These are phyloP conservation scores for Papilio glaucus DNA, from an alignment of 1,140 invertebrate species.

Conservation along the genomic window DNA sequence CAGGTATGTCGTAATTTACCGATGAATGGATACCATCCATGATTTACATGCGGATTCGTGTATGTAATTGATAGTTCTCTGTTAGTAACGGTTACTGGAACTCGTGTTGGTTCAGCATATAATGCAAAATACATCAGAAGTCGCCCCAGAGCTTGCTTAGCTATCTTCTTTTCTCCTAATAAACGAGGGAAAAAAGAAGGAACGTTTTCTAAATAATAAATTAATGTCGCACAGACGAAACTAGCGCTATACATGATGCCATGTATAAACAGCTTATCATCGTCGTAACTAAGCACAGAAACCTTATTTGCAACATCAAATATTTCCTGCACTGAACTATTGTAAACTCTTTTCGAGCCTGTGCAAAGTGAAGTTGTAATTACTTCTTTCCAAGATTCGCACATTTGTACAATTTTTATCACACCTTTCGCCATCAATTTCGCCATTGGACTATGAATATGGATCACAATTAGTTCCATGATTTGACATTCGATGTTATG, in stretches of 20 bases:
- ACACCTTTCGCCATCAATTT: slow-evolving; percentile 44
- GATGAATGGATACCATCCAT: slow-evolving; percentile 45
- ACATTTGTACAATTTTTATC: slow-evolving; percentile 44
- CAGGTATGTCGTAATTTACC: slow-evolving; percentile 47
- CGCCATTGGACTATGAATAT: slow-evolving; percentile 12
- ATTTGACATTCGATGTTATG: slow-evolving; percentile 53
- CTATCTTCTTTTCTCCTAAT: slow-evolving; percentile 36
- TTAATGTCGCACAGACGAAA: slow-evolving; percentile 45
- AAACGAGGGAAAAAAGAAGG: slow-evolving; percentile 44
- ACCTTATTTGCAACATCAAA: slow-evolving; percentile 39
- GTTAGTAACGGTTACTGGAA: slow-evolving; percentile 22
- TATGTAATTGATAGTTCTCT: background rate
- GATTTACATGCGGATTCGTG: slow-evolving; percentile 10
- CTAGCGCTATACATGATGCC: slow-evolving; percentile 43
- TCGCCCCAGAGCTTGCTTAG: slow-evolving; percentile 40
- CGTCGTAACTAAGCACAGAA: slow-evolving; percentile 42
- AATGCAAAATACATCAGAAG: slow-evolving; percentile 49
- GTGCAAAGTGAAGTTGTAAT: slow-evolving; percentile 42
- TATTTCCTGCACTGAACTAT: slow-evolving; percentile 43
- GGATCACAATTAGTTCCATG: slow-evolving; percentile 35
- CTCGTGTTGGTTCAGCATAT: slow-evolving; percentile 27
- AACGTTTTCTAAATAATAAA: slow-evolving; percentile 42
- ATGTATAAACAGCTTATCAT: slow-evolving; percentile 44
- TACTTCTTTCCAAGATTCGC: slow-evolving; percentile 45
- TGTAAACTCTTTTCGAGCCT: slow-evolving; percentile 41